Evolutionary conservation across 2,888 invertebrate genomes (phyloP), one percentile per base, ranked within the genome.

Genomic region (Xestoiulus laeticollis): DNA sequence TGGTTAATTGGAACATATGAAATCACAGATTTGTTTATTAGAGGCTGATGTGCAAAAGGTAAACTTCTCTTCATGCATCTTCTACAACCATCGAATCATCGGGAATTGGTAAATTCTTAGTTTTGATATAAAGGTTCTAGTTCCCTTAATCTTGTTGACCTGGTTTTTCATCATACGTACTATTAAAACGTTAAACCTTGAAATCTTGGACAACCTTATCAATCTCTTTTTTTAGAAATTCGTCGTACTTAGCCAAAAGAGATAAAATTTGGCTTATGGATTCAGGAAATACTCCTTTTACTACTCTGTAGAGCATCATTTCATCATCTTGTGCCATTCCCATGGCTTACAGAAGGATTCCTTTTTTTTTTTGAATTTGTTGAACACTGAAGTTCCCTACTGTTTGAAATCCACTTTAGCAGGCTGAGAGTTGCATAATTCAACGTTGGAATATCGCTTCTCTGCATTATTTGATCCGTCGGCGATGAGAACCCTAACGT

Each of bases 381-480:
- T 59, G 59, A 59, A 59, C 59, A 59, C 59, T n/a, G 59, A 59
- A 59, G 59, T 59, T 59, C 8, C 59, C 59, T 22, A 22, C 59
- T 59, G n/a, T 59, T n/a, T 59, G 59, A 59, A 59, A 59, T 59
- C 59, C 59, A 59, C 59, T 59, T 59, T 59, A 22, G 59, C 4
- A 6, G 22, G 22, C 59, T 59, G n/a, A 22, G 59, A 59, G 59
- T 59, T 59, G 59, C 59, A 59, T 59, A 59, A 59, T 59, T 59
- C 59, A 59, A 59, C 59, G 59, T 59, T 10, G 59, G 22, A 22
- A 59, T 59, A 59, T 59, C 59, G 59, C 22, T 59, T 59, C 59
- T 59, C 22, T n/a, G 59, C 59, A 22, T 59, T 59, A 59, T 59
- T 59, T 59, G 59, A 59, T 59, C 59, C 59, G 59, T 59, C 22